Evolutionary conservation across 2,797 vertebrate genomes (phyloP), one percentile per base, ranked within the genome.

Genomic region (Micropoecilia bifurca): DNA sequence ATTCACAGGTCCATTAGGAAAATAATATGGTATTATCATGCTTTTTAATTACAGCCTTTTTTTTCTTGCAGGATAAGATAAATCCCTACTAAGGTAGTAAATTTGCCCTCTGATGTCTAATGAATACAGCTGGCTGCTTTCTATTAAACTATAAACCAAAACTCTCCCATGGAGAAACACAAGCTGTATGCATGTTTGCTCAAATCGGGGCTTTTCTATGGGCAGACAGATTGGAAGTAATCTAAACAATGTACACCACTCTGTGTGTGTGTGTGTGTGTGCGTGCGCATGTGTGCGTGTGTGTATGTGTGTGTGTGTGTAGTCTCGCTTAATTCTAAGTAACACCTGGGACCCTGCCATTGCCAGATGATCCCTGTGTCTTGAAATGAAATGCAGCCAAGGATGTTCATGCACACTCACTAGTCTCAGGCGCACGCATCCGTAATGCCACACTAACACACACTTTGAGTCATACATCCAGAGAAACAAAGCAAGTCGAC

Each of bases 331-430:
- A 59, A 79, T 83, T 87, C 85, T 74, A 57, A 84, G 79, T 78
- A 84, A 85, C 82, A 88, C 77, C 76, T 83, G 73, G 20, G 78
- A 74, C 71, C 28, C 76, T 78, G 80, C 73, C 69, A 55, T 82
- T 80, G 74, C 16, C 76, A 74, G 76, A 82, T 74, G 80, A 88
- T 71, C 39, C 75, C 53, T 80, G 80, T 82, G 78, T 76, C 79
- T 79, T 16, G 13, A 77, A 55, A 83, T 82, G 73, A 85, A 83
- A 85, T 78, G 63, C 68, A 82, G 69, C 76, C 73, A 71, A 33
- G 43, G 77, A 79, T 87, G 84, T 80, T 59, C 68, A 28, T 10
- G 63, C 4, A 50, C 73, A 79, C 48, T 78, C 78, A 71, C 77
- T 41, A 13, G 55, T 6, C 36, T 71, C 46, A 41, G 83, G 77